A percentile compares a stretch with the other conserved stretches of the same genome.
Evolutionary conservation across 2,113 vertebrate species (phyloP).

Genomic region (Tupaia tana): DNA sequence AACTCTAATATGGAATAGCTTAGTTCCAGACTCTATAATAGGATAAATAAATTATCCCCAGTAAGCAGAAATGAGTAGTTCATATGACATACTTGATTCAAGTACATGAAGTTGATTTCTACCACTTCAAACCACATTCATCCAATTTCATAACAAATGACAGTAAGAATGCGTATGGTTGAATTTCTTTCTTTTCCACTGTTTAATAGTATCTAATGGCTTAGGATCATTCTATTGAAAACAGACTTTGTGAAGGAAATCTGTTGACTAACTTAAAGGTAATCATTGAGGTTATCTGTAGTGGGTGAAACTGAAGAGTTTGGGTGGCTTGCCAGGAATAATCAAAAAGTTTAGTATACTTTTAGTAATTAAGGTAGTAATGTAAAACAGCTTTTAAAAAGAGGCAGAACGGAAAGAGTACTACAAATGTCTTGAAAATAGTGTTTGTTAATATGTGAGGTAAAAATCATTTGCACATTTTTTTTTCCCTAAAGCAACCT

Average conservation of each 20-base stretch:
- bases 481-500: constrained; percentile 20
- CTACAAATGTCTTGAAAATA: not conserved
- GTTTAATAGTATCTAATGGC: not conserved
- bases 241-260: not conserved
- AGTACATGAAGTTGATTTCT: not conserved
- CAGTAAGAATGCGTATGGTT: not conserved
- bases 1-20: not conserved
- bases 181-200: not conserved
- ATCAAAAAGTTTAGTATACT: not conserved
- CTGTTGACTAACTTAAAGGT: not conserved
- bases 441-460: not conserved
- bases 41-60: not conserved
- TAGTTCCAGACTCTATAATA: not conserved
- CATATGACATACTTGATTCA: not conserved
- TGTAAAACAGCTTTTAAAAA: not conserved
- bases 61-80: not conserved
- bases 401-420: not conserved
- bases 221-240: not conserved
- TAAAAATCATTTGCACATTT: constrained; percentile 7
- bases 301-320: not conserved
- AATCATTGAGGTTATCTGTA: not conserved
- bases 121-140: not conserved
- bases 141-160: not conserved
- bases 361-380: not conserved
- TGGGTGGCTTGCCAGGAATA: not conserved